Base-by-base conservation (phyloP, 2,797 vertebrate genomes). In the Siniperca undulata region DNA sequence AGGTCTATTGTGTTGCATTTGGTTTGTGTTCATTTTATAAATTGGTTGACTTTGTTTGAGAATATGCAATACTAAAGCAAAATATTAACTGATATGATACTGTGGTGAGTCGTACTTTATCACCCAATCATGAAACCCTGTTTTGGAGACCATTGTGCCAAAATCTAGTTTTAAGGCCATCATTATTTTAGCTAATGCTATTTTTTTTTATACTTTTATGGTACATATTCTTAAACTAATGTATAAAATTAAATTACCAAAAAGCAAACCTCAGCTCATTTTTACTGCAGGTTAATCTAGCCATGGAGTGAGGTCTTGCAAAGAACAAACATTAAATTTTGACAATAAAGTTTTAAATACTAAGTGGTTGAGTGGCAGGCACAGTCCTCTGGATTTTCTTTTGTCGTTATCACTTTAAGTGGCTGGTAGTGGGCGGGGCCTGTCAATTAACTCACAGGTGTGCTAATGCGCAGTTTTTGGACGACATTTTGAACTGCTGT, bases 341-440 rank as follows among this genome's bases (percentile, higher is more conserved):
- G 46, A 48, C 16, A 44, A 3, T 44, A 12, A 19, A 19, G 4
- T 48, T 14, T 64, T 24, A 3, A 14, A 7, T n/a, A 62, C 42
- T 10, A 64, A 8, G 7, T 7, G 16, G 20, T n/a, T 52, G 4
- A 52, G 34, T 19, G 6, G 17, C 3, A 12, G 64, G 17, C 27
- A 67, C 27, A 9, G 9, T 12, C 5, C 36, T 7, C 36, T 7
- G 11, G 40, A 2, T 42, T 42, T 42, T 10, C 11, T 42, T 42
- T 42, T 11, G 9, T 42, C 11, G 40, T 42, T 12, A 42, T 42
- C 10, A 12, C 40, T 42, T 42, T 42, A 42, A 65, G 4, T 24
- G 30, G 16, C 62, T 0, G 34, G 2, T 0, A 13, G 74, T 75
- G 80, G 86, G 86, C 74, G 80, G 70, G 70, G 77, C 61, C 72